These are phyloP conservation scores for Chrysochloris asiatica DNA, from an alignment of 2,113 vertebrate species.

Conservation along the genomic window DNA sequence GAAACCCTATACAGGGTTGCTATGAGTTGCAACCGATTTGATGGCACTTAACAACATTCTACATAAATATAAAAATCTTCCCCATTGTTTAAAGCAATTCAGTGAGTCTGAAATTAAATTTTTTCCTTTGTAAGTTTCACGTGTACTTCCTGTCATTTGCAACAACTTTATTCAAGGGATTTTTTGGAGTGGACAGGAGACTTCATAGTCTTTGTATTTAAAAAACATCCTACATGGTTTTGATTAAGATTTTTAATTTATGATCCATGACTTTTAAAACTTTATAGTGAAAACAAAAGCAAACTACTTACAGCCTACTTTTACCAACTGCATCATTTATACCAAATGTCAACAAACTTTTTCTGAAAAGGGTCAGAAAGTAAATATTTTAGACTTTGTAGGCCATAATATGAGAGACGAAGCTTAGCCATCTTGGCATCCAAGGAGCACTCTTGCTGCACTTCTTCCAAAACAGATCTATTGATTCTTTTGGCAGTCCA, in stretches of 20 bases:
- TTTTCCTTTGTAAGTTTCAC: slow-evolving; percentile 6
- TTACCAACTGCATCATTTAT: background rate
- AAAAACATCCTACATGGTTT: background rate
- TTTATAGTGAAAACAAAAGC: background rate
- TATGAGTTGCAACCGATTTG: too few species aligned
- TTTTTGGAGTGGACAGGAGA: background rate
- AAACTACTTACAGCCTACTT: background rate
- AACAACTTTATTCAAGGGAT: slow-evolving; percentile 2
- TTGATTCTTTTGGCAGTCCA: too few species aligned
- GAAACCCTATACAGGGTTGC: too few species aligned
- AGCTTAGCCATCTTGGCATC: too few species aligned
- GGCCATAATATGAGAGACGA: too few species aligned
- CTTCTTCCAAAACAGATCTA: too few species aligned
- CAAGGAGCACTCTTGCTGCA: too few species aligned
- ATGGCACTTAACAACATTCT: too few species aligned
- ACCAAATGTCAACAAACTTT: background rate
- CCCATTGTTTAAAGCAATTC: background rate
- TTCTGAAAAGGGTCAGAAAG: background rate
- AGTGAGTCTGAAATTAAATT: background rate
- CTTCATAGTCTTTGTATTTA: background rate
- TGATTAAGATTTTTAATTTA: slow-evolving; percentile 2
- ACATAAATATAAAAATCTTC: background rate
- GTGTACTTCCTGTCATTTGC: background rate
- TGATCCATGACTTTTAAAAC: background rate
- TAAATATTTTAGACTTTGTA: background rate